phyloP scores from a whole-genome alignment of 2,797 vertebrate genomes.

The Carapus acus region DNA sequence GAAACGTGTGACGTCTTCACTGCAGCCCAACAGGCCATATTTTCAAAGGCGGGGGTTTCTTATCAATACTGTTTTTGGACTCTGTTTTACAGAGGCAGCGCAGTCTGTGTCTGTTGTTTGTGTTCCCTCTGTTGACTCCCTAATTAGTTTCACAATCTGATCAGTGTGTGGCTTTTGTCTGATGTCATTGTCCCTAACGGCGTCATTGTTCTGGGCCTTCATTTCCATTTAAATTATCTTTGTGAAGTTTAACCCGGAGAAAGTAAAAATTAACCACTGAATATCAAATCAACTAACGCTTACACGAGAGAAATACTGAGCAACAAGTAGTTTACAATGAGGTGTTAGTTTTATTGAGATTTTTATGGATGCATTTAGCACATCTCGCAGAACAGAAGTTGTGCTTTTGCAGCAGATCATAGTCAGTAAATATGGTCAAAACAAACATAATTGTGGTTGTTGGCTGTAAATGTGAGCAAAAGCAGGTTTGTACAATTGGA shows the following conservation, averaged over 20 bases:
- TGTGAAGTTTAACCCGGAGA: neutral
- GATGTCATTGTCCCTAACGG: slow-evolving; percentile 16
- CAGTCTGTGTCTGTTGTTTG: slow-evolving; percentile 19
- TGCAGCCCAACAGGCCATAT: slow-evolving; percentile 11
- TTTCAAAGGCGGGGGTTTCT: slow-evolving; percentile 8
- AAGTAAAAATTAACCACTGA: neutral
- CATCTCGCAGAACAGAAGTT: no score
- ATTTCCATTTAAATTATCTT: slow-evolving; percentile 11
- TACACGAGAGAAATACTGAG: neutral
- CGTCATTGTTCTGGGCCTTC: slow-evolving; percentile 8
- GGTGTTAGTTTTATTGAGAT: no score
- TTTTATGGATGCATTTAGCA: no score
- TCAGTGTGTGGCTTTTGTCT: slow-evolving; percentile 20
- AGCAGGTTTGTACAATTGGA: slow-evolving; percentile 7
- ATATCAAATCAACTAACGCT: neutral
- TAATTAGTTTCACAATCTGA: slow-evolving; percentile 42
- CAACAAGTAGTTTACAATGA: no score
- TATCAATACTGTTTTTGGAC: slow-evolving; percentile 21
- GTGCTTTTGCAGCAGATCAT: neutral
- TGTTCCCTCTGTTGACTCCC: slow-evolving; percentile 11
- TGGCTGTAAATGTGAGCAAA: slow-evolving; percentile 1
- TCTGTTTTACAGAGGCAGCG: slow-evolving; percentile 18
- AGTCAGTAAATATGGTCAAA: no score
- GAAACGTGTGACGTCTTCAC: neutral
- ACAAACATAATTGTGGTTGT: neutral